Conservation (phyloP, 1,140 invertebrate genomes). For the Polyergus mexicanus region DNA sequence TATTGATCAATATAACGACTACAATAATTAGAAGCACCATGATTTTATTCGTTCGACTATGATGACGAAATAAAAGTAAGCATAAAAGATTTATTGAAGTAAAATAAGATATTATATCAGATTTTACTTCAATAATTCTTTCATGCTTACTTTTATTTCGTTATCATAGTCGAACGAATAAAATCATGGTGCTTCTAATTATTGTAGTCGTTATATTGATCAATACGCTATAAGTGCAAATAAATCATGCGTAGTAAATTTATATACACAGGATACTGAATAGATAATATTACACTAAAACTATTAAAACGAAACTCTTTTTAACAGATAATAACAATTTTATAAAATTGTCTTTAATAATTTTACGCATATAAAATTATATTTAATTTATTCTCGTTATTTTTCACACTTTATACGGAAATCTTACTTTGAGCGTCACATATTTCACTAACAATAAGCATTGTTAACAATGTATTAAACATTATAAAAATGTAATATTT, state of each 20-base stretch:
- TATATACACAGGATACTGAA: neutral
- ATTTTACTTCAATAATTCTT: neutral
- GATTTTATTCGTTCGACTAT: conserved; percentile 1
- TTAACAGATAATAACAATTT: conserved; percentile 4
- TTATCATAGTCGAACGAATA: neutral
- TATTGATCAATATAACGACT: neutral
- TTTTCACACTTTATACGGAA: neutral
- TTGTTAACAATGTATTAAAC: neutral
- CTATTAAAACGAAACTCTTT: neutral
- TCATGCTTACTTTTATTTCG: neutral
- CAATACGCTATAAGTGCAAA: conserved; percentile 30
- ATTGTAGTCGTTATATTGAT: neutral
- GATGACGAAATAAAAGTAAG: neutral
- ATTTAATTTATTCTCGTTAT: neutral
- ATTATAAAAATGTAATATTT: neutral
- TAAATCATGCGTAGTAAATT: conserved; percentile 25
- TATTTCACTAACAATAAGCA: neutral
- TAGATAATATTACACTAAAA: neutral
- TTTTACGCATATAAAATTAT: neutral
- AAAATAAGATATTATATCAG: no score
- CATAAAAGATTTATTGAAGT: neutral
- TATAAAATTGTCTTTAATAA: neutral
- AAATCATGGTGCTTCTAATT: neutral
- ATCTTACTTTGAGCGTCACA: neutral
- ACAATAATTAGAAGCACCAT: neutral